Base-by-base conservation (phyloP, 2,113 vertebrate species). In the Nyctereutes procyonoides region DNA sequence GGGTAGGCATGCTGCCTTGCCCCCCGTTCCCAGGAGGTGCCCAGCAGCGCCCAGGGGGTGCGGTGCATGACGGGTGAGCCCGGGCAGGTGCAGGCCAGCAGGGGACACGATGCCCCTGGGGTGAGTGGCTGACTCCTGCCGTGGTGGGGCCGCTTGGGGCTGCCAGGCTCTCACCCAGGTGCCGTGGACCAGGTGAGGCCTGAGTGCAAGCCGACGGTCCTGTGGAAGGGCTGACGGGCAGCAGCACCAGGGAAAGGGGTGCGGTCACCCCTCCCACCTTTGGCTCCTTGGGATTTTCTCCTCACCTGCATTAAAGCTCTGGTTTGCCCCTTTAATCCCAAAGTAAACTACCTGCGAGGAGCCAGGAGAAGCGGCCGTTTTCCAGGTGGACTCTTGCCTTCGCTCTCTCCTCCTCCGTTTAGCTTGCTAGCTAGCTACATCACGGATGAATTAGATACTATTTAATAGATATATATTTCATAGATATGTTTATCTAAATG, bases 361-460 rank as follows among this genome's bases (percentile, higher is more conserved):
- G 71, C 73, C 96, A 74, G 65, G 56, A 93, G 67, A 63, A 85
- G 38, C 82, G 8, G 48, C 96, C 94, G 90, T 97, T 98, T 98
- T 93, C 85, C 80, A 87, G 93, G 82, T 3, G 0, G 73, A 35
- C 51, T 81, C 17, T 89, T 48, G 15, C 24, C 56, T 20, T 90
- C 20, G 48, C 3, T 19, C 58, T 48, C 90, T 96, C 48, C 43
- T 55, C 63, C 93, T 87, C 96, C 94, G 88, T 96, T 94, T 81
- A 93, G 20, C 15, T 93, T 92, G 73, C 96, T 98, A 85, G 97
- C 84, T 98, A 97, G 97, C 97, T 97, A 98, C 97, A 85, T 97
- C 53, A 60, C 92, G 22, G 92, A 89, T 74, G 92, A 98, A 97
- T 98, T 97, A 97, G 80, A 89, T 94, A 30, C 51, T 88, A 32